Evolutionary conservation across 2,113 vertebrate genomes (phyloP).

Genomic region (Thomomys bottae): DNA sequence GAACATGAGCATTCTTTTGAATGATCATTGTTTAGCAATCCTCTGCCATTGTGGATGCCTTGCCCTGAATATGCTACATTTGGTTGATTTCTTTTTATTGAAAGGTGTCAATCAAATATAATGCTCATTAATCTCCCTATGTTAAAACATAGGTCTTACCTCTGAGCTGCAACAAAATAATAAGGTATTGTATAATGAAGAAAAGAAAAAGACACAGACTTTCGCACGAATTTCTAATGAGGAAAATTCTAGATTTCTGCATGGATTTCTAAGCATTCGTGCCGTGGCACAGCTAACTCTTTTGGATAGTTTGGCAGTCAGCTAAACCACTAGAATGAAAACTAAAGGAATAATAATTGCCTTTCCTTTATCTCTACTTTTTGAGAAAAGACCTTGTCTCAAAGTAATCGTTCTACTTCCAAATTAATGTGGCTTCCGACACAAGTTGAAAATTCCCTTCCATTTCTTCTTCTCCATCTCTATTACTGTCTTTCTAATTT

Average conservation of each 20-base stretch:
- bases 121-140: neutral
- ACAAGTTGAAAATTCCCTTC: neutral
- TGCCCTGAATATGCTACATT: neutral
- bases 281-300: neutral
- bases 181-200: neutral
- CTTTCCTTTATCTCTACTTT: neutral
- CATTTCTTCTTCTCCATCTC: neutral
- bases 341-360: neutral
- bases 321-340: conserved; percentile 24
- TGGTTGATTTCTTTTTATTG: conserved; percentile 32
- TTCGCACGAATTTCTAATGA: neutral
- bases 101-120: neutral
- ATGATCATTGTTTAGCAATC: neutral
- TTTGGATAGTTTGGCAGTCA: neutral
- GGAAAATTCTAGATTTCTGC: neutral
- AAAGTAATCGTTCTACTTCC: neutral
- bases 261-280: neutral
- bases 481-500: neutral
- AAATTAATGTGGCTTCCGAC: neutral
- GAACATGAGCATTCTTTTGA: neutral
- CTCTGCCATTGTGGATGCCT: neutral
- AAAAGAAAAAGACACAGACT: conserved; percentile 31
- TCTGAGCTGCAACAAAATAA: neutral
- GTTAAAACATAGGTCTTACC: neutral
- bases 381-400: conserved; percentile 5